Base-by-base conservation (phyloP, 1,140 invertebrate genomes). In the Brachionus rubens region DNA sequence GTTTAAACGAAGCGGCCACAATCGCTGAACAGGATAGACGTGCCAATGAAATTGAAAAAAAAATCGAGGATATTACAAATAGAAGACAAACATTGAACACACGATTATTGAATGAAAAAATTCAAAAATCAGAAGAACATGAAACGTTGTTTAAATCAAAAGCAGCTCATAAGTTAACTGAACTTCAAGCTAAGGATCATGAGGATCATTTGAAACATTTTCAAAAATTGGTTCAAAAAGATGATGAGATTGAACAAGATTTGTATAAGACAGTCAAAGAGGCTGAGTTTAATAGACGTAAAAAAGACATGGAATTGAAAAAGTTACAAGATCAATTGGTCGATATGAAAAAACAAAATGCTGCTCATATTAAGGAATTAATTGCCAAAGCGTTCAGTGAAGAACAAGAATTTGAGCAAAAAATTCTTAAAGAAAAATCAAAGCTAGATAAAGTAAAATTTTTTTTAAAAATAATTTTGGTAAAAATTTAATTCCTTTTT, bases 181-280 rank as follows among this genome's bases (percentile, higher is more conserved):
- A 82, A 47, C 77, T 79, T 21, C 75, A 79, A 67, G 52, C 79
- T 56, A 76, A 78, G 48, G 81, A 82, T 77, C 81, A 82, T 76
- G 81, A 83, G 75, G 82, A 83, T 75, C 78, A 79, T 30, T 78
- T 83, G 16, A 81, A 80, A 50, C 81, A 82, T 78, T 79, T 78
- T 16, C 75, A 83, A 80, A 82, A 81, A 82, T 79, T 80, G 79
- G 81, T 82, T 14, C 77, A 41, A 5, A 82, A 83, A 65, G 80
- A 78, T 36, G 80, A 82, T 52, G 81, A 83, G 14, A 26, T 75
- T 21, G 82, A 82, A 78, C 79, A 81, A 62, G 76, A 76, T 19
- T 75, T 83, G 33, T 81, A 80, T 77, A 79, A 78, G 48, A 77
- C 78, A 40, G 81, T 83, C 3, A 76, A 81, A 75, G 80, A 80